Evolutionary conservation across 2,113 vertebrate genomes (phyloP).

Genomic region (Chionodraco myersi): DNA sequence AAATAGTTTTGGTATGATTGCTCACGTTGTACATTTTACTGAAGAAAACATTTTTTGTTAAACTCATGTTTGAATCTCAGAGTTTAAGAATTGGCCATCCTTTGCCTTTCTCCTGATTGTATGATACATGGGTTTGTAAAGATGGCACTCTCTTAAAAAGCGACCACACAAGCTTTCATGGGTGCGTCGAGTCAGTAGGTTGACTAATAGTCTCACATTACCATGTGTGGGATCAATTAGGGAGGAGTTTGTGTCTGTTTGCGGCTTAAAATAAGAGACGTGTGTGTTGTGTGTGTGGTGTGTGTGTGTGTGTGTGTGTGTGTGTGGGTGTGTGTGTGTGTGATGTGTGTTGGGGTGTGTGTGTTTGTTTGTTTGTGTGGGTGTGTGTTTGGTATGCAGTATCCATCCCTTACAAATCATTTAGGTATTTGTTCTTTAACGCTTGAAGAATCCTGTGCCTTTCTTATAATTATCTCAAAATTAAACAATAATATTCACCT

Average conservation of each 20-base stretch:
- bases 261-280: too few species aligned
- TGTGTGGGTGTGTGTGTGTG: not conserved
- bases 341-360: too few species aligned
- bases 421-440: not conserved
- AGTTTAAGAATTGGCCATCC: not conserved
- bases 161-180: conserved; percentile 31
- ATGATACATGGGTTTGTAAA: conserved; percentile 27
- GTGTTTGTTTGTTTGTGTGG: not conserved
- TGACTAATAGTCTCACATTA: conserved; percentile 73
- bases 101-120: conserved; percentile 14
- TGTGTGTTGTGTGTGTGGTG: too few species aligned
- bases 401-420: not conserved
- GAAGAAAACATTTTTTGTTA: not conserved
- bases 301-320: not conserved
- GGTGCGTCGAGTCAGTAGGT: conserved; percentile 71
- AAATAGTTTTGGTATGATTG: not conserved
- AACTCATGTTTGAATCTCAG: not conserved
- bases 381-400: not conserved
- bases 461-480: not conserved
- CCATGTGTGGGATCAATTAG: conserved; percentile 31
- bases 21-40: not conserved
- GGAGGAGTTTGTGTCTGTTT: too few species aligned
- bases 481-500: too few species aligned
- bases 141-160: conserved; percentile 57
- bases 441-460: not conserved